A percentile compares a stretch with the other conserved stretches of the same genome.
These are phyloP conservation scores for Hydrotaea cyrtoneurina DNA, from an alignment of 2,888 invertebrate genomes.

Conservation along the genomic window DNA sequence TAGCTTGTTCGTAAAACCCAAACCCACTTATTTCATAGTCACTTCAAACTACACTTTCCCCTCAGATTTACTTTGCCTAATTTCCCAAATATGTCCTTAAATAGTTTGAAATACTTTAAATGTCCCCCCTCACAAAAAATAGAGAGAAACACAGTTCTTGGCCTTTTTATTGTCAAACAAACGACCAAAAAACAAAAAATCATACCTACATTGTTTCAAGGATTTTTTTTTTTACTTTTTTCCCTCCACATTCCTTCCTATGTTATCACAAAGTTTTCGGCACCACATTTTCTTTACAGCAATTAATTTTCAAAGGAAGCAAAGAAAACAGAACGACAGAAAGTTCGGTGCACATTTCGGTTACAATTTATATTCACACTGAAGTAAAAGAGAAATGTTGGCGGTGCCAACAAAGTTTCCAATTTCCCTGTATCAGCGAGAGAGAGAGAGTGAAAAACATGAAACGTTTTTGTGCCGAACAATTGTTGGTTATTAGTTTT, in stretches of 20 bases:
- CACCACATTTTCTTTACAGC: constrained; percentile 35
- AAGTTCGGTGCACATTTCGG: constrained; percentile 15
- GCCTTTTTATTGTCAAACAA: not conserved
- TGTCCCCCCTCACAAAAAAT: not conserved
- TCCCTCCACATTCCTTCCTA: not conserved
- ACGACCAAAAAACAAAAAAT: not conserved
- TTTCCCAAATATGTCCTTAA: not conserved
- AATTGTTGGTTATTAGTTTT: constrained; percentile 64
- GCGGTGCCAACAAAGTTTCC: constrained; percentile 31
- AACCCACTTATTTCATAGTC: not conserved
- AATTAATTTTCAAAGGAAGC: constrained; percentile 24
- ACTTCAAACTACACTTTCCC: not conserved
- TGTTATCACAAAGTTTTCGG: constrained; percentile 14
- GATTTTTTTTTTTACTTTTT: not conserved
- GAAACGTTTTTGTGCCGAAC: constrained; percentile 38
- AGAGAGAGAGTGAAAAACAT: constrained; percentile 27
- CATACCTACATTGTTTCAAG: not conserved
- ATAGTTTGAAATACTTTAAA: not conserved
- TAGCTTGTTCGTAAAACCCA: no score
- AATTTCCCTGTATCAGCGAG: not conserved
- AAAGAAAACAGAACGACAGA: not conserved
- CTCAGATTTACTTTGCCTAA: no score
- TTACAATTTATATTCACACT: not conserved
- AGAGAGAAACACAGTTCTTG: no score
- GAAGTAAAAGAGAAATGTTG: constrained; percentile 5